Evolutionary conservation across 2,113 vertebrate species (phyloP), one percentile per base, ranked within the genome.

Genomic region (Probosciger aterrimus): DNA sequence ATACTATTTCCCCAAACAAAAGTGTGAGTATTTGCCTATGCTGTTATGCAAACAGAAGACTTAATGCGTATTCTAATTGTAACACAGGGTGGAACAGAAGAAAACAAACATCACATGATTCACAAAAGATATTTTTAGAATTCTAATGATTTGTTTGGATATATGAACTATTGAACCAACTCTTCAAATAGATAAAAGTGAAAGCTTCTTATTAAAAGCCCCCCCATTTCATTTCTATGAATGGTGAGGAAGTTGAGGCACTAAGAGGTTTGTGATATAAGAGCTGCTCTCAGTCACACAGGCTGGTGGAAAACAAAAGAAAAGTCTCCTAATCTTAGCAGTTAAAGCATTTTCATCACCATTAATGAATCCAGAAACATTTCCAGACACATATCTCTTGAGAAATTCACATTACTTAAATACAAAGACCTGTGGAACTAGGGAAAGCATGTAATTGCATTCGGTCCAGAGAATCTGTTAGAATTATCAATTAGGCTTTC

Each of bases 11-110:
- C 33, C n/a, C 24, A 77, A 88, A 86, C n/a, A 86, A 93, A 86
- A 44, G 27, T 86, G 31, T 83, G 71, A 79, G 46, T 96, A 90
- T 93, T 95, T 96, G 67, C 41, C 59, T 82, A 19, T 69, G 57
- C 57, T 81, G 22, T 74, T 82, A 39, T 46, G 69, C 27, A 91
- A 90, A 88, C 41, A 84, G 71, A 93, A 90, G 31, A 76, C 28
- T 86, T 95, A 57, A 83, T 67, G 57, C 17, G 33, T 88, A 24
- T 69, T 93, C 73, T 89, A 44, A 88, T 67, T 89, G 86, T 93
- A 94, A 91, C 37, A 53, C 14, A 28, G 18, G 12, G 27, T 67
- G 30, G 41, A 83, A 91, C 30, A 64, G 69, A 93, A 69, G 37
- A 68, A 93, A 93, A 87, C 30, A 96, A 93, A 82, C 11, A 75